These are phyloP conservation scores for Tiliqua scincoides DNA, from an alignment of 2,113 vertebrate genomes.

Conservation along the genomic window DNA sequence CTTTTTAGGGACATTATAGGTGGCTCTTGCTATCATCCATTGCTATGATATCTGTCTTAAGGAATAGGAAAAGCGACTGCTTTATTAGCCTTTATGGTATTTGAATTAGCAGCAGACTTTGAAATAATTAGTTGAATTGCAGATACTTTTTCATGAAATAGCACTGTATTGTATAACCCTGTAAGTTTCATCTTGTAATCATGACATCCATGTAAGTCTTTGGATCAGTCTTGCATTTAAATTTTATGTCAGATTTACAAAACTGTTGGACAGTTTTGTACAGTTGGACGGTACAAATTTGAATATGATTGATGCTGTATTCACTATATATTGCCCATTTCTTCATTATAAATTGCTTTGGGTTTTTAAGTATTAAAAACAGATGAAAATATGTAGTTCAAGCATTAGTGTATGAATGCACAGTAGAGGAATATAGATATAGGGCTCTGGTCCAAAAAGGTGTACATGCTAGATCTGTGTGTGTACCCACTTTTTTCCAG, in stretches of 20 bases:
- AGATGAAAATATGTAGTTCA: constrained; percentile 60
- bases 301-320: constrained; percentile 62
- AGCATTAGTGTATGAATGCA: constrained; percentile 41
- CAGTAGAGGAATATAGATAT: constrained; percentile 29
- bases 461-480: neutral
- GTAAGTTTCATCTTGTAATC: constrained; percentile 61
- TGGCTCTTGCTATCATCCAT: constrained; percentile 32
- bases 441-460: neutral
- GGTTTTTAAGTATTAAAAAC: constrained; percentile 68
- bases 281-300: constrained; percentile 54
- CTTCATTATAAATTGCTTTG: constrained; percentile 63
- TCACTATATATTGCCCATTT: constrained; percentile 57
- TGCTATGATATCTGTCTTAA: constrained; percentile 43
- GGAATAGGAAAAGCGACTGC: constrained; percentile 1
- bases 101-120: constrained; percentile 42
- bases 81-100: constrained; percentile 29
- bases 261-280: constrained; percentile 60
- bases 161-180: constrained; percentile 29
- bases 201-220: constrained; percentile 59
- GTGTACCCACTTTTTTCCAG: neutral
- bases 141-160: constrained; percentile 57
- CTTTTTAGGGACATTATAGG: constrained; percentile 38
- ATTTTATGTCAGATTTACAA: constrained; percentile 68
- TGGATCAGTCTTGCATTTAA: constrained; percentile 56
- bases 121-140: constrained; percentile 53